phyloP scores from a whole-genome alignment of 1,140 invertebrate species.

The Brachionus paranguensis region DNA sequence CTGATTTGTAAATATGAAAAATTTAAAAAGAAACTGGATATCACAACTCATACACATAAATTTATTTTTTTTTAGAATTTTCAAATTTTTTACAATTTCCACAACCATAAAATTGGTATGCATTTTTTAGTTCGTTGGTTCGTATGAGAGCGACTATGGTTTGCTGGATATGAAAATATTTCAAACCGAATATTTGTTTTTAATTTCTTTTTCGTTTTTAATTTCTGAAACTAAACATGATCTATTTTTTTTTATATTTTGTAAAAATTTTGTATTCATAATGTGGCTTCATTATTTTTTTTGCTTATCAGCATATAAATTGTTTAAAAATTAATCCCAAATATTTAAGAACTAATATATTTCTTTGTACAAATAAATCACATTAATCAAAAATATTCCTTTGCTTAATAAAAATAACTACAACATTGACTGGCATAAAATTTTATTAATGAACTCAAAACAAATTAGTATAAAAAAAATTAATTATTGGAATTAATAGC shows the following conservation, averaged over 20 bases:
- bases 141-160: not conserved
- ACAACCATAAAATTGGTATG: not conserved
- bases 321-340: not conserved
- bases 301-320: not conserved
- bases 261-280: not conserved
- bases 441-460: not conserved
- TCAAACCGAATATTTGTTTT: slow-evolving; percentile 2
- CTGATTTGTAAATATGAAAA: not conserved
- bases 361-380: not conserved
- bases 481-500: not conserved
- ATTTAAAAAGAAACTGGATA: not conserved
- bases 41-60: not conserved
- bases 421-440: not conserved
- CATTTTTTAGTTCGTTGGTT: slow-evolving; percentile 5
- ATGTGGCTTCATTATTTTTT: not conserved
- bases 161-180: slow-evolving; percentile 12
- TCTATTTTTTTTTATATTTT: not conserved
- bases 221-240: not conserved
- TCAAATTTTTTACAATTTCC: not conserved
- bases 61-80: slow-evolving; percentile 3
- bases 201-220: not conserved
- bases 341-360: not conserved
- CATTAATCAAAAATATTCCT: not conserved
- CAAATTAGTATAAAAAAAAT: not conserved
- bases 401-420: not conserved